Percentiles rank a stretch among this genome's conserved stretches.
phyloP scores from a whole-genome alignment of 2,888 invertebrate genomes.

The Tachina grossa region DNA sequence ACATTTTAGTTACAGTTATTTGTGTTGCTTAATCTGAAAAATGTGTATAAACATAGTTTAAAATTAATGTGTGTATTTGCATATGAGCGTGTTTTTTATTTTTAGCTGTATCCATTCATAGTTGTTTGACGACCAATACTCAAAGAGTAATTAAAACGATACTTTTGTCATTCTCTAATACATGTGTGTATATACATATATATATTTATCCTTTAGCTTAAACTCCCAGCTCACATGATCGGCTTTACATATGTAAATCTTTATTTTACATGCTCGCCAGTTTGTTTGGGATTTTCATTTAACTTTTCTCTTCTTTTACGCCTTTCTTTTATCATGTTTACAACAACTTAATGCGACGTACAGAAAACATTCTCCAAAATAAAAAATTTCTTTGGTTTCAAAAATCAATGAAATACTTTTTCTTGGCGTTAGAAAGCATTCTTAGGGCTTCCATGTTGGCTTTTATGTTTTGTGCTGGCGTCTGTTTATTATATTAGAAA shows the following conservation, averaged over 20 bases:
- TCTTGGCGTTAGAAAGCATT: conserved; percentile 77
- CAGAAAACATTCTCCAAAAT: conserved; percentile 70
- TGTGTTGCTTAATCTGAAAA: too few relatives aligned
- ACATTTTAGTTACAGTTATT: too few relatives aligned
- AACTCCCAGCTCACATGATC: neutral
- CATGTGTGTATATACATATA: too few relatives aligned
- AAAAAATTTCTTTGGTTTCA: conserved; percentile 77
- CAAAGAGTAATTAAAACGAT: too few relatives aligned
- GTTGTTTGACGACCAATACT: neutral
- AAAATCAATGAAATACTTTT: conserved; percentile 82
- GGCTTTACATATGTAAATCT: conserved; percentile 17
- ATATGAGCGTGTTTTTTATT: neutral
- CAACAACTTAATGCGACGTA: conserved; percentile 52
- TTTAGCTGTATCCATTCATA: neutral
- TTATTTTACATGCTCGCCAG: neutral
- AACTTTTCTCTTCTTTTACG: conserved; percentile 58
- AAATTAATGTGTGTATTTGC: too few relatives aligned
- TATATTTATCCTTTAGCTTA: neutral
- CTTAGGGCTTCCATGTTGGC: conserved; percentile 76
- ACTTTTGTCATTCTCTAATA: too few relatives aligned
- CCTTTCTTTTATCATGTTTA: conserved; percentile 53
- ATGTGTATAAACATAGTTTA: too few relatives aligned
- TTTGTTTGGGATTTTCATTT: conserved; percentile 8
- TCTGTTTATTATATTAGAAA: conserved; percentile 60
- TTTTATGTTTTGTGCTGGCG: conserved; percentile 62